Evolutionary conservation across 2,888 invertebrate species (phyloP).

Genomic region (Neoaliturus tenellus): DNA sequence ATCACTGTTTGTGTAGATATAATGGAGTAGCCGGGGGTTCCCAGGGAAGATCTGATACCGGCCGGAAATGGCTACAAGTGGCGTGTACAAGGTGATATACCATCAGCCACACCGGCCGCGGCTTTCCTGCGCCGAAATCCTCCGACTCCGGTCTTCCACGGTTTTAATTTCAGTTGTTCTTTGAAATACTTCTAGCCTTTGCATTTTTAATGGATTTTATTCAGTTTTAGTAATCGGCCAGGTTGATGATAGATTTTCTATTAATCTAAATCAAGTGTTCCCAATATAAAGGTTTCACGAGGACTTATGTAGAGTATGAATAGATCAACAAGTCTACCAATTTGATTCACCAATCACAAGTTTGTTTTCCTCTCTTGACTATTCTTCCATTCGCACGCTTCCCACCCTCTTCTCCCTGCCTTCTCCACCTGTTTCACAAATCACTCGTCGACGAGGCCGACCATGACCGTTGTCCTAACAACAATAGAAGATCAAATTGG

Average conservation of each 20-base stretch:
- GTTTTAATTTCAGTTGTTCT: no score
- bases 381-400: no score
- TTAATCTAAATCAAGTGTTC: no score
- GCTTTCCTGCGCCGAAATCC: not conserved
- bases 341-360: no score
- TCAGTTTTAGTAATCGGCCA: no score
- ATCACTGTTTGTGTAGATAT: conserved; percentile 51
- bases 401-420: not conserved
- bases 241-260: no score
- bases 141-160: not conserved
- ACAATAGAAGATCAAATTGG: conserved; percentile 44
- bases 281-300: no score
- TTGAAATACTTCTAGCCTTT: no score
- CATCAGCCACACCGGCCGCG: not conserved
- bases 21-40: conserved; percentile 42
- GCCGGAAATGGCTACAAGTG: conserved; percentile 27
- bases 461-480: conserved; percentile 11
- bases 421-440: not conserved
- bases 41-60: conserved; percentile 41
- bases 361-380: no score
- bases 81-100: conserved; percentile 39
- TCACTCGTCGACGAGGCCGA: not conserved
- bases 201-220: no score
- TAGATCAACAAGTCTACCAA: no score
- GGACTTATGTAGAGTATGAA: no score